Evolutionary conservation across 1,140 invertebrate genomes (phyloP).

Genomic region (Euwallacea similis): DNA sequence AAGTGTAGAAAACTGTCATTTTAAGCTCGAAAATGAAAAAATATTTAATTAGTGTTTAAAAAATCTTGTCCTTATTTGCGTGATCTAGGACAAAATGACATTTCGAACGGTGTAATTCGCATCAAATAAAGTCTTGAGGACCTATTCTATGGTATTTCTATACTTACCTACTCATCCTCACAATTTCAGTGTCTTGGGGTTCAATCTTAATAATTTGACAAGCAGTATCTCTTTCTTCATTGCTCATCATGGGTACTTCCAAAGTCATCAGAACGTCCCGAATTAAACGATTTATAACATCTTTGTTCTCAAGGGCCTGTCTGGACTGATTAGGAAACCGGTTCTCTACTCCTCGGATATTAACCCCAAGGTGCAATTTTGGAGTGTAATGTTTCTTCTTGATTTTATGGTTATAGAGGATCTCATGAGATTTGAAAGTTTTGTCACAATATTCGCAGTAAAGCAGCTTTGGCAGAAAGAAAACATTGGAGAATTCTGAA

Average conservation of each 20-base stretch:
- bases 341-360: background rate
- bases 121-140: background rate
- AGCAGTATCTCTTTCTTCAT: background rate
- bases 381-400: constrained; percentile 53
- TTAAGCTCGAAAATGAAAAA: too few species aligned
- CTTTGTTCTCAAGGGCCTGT: constrained; percentile 39
- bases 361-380: constrained; percentile 40
- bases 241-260: constrained; percentile 34
- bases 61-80: too few species aligned
- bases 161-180: background rate
- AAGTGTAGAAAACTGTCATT: too few species aligned
- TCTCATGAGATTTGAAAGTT: constrained; percentile 53
- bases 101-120: too few species aligned
- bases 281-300: constrained; percentile 48
- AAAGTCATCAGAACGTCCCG: constrained; percentile 48
- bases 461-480: constrained; percentile 52
- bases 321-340: too few species aligned
- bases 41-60: too few species aligned
- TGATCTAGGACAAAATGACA: too few species aligned
- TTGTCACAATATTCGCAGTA: constrained; percentile 54
- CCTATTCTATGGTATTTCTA: background rate
- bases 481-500: constrained; percentile 53
- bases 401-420: constrained; percentile 52
- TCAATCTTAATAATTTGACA: constrained; percentile 6
- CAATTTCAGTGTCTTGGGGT: constrained; percentile 16